Conservation (phyloP, 1,140 invertebrate species). For the Drosophila kepulauana region DNA sequence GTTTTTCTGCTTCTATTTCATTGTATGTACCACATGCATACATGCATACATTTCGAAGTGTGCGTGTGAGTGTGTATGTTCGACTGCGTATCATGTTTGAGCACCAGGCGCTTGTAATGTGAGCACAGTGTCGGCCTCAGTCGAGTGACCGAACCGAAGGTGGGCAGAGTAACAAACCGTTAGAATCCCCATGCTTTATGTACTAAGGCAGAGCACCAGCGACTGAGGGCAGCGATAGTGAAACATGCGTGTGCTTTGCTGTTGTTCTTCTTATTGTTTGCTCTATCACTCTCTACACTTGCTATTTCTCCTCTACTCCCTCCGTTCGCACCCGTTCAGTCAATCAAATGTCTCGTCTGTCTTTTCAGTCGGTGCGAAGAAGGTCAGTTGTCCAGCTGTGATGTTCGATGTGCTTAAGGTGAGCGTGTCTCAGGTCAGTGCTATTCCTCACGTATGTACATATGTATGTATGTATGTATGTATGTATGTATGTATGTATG, state of each 20-base stretch:
- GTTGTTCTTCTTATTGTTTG: conserved; percentile 7
- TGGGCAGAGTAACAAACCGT: conserved; percentile 8
- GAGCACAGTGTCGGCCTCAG: conserved; percentile 10
- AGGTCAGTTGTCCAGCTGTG: too few species aligned
- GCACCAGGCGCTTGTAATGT: conserved; percentile 20
- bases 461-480: too few species aligned
- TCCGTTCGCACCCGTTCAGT: neutral
- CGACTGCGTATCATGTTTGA: conserved; percentile 29
- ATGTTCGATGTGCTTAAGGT: too few species aligned
- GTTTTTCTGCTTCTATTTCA: conserved; percentile 63
- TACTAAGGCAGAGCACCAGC: neutral
- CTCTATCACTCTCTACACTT: conserved; percentile 4
- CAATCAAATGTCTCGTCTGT: neutral
- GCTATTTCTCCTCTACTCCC: neutral
- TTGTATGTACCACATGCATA: conserved; percentile 12
- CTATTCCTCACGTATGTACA: too few species aligned
- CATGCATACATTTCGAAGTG: conserved; percentile 1
- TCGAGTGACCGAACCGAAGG: conserved; percentile 26
- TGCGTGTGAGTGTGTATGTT: conserved; percentile 1
- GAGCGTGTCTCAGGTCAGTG: neutral
- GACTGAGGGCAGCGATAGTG: neutral
- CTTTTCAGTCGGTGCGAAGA: too few species aligned
- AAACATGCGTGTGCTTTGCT: conserved; percentile 1
- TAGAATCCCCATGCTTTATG: neutral
- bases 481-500: neutral